Base-by-base conservation (phyloP, 2,888 invertebrate genomes). In the Vanessa cardui region DNA sequence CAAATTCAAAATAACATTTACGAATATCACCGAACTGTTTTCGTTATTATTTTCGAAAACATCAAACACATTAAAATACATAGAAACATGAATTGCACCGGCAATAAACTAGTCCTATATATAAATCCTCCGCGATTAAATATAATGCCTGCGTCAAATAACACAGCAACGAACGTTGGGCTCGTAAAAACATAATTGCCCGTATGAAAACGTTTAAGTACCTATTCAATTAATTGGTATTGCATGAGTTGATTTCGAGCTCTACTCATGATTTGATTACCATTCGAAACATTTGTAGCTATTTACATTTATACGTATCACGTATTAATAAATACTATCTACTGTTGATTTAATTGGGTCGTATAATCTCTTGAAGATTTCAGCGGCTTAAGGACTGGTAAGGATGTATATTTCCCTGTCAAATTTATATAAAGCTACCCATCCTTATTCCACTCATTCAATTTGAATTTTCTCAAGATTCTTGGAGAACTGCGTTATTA, bases 171-270 rank as follows among this genome's bases (percentile, higher is more conserved):
- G 64, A 58, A 69, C 69, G 70, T 72, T 69, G 44, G 16, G 62
- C 58, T 72, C 72, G 69, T 73, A 72, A 73, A 74, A 72, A 72
- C 70, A 70, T 73, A 73, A 74, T 73, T 66, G 69, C 68, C 67
- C 74, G 72, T 70, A 74, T 71, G 69, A 70, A 73, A 72, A 67
- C 71, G 74, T 72, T 72, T 67, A 72, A 71, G 72, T 72, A 59
- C 72, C 62, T 71, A 71, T 71, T 73, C 71, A 71, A 74, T 74
- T 72, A 72, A 73, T 69, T 73, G 72, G 68, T 64, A 63, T 66
- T 66, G 71, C 69, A 66, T 63, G 71, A 71, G 64, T 65, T 65
- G 60, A 66, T 69, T 70, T 64, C 56, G 58, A 70, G 67, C 66
- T 49, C 64, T 47, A 47, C 52, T 33, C 61, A 16, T 60, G 65